Percentiles rank a stretch among this genome's conserved stretches.
Conservation (phyloP, 2,797 vertebrate species). For the Vultur gryphus region DNA sequence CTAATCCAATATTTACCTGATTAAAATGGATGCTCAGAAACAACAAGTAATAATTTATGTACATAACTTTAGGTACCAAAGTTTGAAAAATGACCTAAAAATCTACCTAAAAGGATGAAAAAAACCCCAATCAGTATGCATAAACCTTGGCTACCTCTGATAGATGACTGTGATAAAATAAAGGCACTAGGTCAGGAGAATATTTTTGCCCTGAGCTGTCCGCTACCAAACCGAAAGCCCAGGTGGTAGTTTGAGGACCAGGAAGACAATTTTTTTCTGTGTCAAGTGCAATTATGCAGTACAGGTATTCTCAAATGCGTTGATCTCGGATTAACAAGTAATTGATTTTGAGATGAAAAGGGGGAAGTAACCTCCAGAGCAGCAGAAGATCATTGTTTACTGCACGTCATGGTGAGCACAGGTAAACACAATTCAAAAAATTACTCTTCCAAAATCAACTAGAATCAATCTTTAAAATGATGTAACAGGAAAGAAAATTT, state of each 20-base stretch:
- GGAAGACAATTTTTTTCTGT: neutral
- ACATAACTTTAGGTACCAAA: neutral
- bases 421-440: slow-evolving; percentile 13
- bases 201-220: neutral
- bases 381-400: neutral
- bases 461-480: slow-evolving; percentile 1
- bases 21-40: neutral
- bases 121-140: neutral
- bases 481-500: neutral
- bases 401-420: neutral
- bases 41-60: neutral
- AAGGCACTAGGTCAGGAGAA: neutral
- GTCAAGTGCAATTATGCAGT: neutral
- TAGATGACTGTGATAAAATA: neutral
- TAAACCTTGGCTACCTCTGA: neutral
- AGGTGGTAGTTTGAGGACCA: neutral
- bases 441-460: neutral
- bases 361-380: neutral
- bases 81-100: neutral
- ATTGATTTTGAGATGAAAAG: neutral
- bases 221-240: neutral
- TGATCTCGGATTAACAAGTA: neutral
- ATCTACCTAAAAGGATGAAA: neutral
- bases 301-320: neutral
- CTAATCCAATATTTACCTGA: neutral